These are phyloP conservation scores for Drosophila nigromelanica DNA, from an alignment of 1,140 invertebrate genomes.

Conservation along the genomic window DNA sequence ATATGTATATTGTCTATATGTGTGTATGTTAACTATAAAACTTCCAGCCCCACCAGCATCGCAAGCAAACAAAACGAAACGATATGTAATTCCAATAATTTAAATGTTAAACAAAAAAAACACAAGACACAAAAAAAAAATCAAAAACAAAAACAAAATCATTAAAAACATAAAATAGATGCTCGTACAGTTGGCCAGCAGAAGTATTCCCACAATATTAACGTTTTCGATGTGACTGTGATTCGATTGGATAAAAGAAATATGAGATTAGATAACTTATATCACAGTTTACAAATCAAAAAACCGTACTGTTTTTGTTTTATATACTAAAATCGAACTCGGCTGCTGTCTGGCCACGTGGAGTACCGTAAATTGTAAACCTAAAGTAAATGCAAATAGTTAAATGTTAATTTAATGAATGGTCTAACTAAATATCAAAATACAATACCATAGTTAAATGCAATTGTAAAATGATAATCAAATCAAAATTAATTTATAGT, in stretches of 20 bases:
- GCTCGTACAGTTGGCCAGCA: conserved; percentile 12
- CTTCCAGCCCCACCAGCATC: conserved; percentile 74
- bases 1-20: conserved; percentile 36
- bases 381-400: conserved; percentile 56
- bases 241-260: neutral
- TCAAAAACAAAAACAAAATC: neutral
- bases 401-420: conserved; percentile 67
- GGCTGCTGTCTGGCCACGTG: conserved; percentile 7
- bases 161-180: neutral
- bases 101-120: conserved; percentile 18
- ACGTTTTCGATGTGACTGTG: conserved; percentile 6
- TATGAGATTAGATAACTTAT: conserved; percentile 13
- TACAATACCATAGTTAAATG: conserved; percentile 68
- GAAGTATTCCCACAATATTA: neutral
- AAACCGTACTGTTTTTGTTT: neutral
- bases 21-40: conserved; percentile 41
- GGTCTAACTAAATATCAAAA: conserved; percentile 59
- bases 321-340: neutral
- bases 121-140: too few relatives aligned
- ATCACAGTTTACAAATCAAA: conserved; percentile 2
- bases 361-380: conserved; percentile 37
- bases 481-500: conserved; percentile 72
- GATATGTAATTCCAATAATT: conserved; percentile 55
- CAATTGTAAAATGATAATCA: conserved; percentile 63
- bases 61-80: conserved; percentile 34